These are phyloP conservation scores for Lagocephalus sceleratus DNA, from an alignment of 2,797 vertebrate genomes.

Conservation along the genomic window DNA sequence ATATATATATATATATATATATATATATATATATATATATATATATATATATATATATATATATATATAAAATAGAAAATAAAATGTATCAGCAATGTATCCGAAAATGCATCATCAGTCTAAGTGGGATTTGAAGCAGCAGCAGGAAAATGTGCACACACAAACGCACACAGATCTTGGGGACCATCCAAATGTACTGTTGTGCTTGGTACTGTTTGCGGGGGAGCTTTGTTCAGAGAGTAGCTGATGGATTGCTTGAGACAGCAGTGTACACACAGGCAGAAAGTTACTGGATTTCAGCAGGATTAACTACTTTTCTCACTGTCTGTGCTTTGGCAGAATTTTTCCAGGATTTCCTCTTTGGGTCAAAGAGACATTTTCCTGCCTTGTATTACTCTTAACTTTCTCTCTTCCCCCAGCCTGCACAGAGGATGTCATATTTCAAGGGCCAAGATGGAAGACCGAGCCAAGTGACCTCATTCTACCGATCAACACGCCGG, in stretches of 20 bases:
- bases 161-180: background rate
- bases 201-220: conserved; percentile 10
- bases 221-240: conserved; percentile 15
- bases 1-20: conserved; percentile 17
- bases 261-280: conserved; percentile 21
- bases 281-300: conserved; percentile 23
- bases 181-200: conserved; percentile 10
- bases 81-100: conserved; percentile 31
- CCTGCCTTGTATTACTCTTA: conserved; percentile 31
- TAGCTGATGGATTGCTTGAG: conserved; percentile 8
- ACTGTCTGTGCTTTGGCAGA: conserved; percentile 5
- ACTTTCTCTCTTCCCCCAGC: conserved; percentile 46
- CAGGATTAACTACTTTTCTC: conserved; percentile 39
- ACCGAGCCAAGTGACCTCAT: conserved; percentile 76
- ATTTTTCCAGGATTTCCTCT: conserved; percentile 28
- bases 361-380: conserved; percentile 46
- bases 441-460: conserved; percentile 78
- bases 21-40: conserved; percentile 17
- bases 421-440: conserved; percentile 72
- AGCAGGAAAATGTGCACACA: conserved; percentile 34
- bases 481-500: conserved; percentile 74
- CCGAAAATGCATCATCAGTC: conserved; percentile 27
- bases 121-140: conserved; percentile 27
- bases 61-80: conserved; percentile 14
- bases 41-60: conserved; percentile 16